phyloP scores from a whole-genome alignment of 2,888 invertebrate genomes.

The Azorinus chamasolen region DNA sequence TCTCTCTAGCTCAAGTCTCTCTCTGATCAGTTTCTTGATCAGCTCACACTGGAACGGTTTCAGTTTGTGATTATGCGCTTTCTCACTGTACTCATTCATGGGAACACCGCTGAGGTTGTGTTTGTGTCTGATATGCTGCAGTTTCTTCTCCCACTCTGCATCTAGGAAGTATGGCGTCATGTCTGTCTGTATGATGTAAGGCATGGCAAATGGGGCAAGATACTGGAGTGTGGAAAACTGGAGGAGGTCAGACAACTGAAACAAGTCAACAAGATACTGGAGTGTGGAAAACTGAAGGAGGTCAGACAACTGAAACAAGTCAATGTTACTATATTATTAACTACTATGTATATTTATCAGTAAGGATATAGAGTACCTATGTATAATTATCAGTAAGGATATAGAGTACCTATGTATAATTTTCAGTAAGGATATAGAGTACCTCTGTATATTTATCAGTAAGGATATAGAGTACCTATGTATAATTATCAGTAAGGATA shows the following conservation, averaged over 20 bases:
- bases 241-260: constrained; percentile 51
- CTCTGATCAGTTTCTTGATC: constrained; percentile 85
- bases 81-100: constrained; percentile 72
- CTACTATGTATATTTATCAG: too few relatives aligned
- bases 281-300: constrained; percentile 50
- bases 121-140: constrained; percentile 82
- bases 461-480: too few relatives aligned
- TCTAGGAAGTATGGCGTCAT: constrained; percentile 50
- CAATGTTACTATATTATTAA: too few relatives aligned
- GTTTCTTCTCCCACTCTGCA: constrained; percentile 71
- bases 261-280: constrained; percentile 51
- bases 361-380: too few relatives aligned
- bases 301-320: constrained; percentile 37
- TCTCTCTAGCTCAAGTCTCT: constrained; percentile 84
- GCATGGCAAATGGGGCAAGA: constrained; percentile 52
- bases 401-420: too few relatives aligned
- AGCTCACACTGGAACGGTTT: constrained; percentile 85
- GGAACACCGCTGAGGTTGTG: constrained; percentile 80
- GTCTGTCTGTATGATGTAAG: constrained; percentile 56
- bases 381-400: too few relatives aligned
- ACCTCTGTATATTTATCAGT: too few relatives aligned
- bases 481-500: too few relatives aligned
- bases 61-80: constrained; percentile 74
- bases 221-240: constrained; percentile 56
- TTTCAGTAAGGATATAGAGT: too few relatives aligned